Evolutionary conservation across 2,797 vertebrate species (phyloP), one percentile per base, ranked within the genome.

Genomic region (Ptychobarbus kaznakovi): DNA sequence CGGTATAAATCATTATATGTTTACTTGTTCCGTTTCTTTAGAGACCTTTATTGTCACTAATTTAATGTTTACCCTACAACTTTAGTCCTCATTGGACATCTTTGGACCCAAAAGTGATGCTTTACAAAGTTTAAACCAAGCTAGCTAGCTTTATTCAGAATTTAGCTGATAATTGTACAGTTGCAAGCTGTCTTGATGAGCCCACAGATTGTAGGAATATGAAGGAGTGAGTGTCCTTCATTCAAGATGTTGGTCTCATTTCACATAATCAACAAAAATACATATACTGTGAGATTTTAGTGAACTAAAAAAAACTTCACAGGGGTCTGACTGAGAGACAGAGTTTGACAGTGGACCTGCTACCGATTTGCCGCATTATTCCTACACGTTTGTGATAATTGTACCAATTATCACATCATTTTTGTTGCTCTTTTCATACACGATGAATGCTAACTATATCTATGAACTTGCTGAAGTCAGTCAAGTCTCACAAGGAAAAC

Each of bases 201-300:
- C 22, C 1, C 32, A 40, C 32, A 65, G 32, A 35, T 44, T 70
- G 38, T 35, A 13, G 12, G 56, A 46, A 40, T 58, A 5, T 46
- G 40, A 38, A 51, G 22, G 9, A 42, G 70, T 61, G 61, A 58
- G 16, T 66, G 80, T 69, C 25, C 63, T 56, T 44, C 53, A 32
- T 46, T 78, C 11, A 38, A 81, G 72, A 77, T 70, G 22, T 40
- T 3, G n/a, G 32, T 82, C 40, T 70, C 22, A 70, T 82, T 82
- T 61, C 15, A 69, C 73, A 82, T 66, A 44, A 81, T 82, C 20
- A 61, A 82, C 61, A 77, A 53, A 70, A 74, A 51, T 4, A 69
- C 8, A 20, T 56, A 40, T 65, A 65, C 72, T 38, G 7, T 16
- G 63, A 51, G 1, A 49, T n/a, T 81, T 68, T 5, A 2, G 42